These are phyloP conservation scores for Oligia latruncula DNA, from an alignment of 2,888 invertebrate genomes.

Conservation along the genomic window DNA sequence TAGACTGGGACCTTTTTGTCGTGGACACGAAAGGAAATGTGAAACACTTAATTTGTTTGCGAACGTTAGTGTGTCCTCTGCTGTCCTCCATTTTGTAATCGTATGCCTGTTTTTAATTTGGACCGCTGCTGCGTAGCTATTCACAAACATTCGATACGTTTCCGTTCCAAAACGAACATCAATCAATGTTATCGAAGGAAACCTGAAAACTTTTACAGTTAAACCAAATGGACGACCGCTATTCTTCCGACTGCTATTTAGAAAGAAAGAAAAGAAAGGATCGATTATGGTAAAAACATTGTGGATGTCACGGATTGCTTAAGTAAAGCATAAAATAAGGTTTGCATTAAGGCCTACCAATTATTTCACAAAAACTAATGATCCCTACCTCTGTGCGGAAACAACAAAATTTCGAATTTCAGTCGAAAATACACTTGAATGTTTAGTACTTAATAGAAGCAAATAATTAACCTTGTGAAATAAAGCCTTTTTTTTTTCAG, in stretches of 20 bases:
- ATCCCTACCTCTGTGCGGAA: background rate
- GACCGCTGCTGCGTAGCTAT: background rate
- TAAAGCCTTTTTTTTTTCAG: background rate
- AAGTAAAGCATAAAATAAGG: background rate
- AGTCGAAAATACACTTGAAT: background rate
- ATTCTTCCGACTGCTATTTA: background rate
- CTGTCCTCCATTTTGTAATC: background rate
- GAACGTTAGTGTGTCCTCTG: background rate
- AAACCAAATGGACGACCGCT: background rate
- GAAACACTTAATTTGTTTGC: conserved; percentile 30
- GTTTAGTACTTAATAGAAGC: background rate
- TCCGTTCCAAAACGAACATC: background rate
- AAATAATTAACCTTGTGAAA: background rate
- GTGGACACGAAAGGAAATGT: conserved; percentile 34
- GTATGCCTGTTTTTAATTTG: background rate
- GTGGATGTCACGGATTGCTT: background rate
- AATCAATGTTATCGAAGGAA: background rate
- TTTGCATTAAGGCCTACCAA: background rate
- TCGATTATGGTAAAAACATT: no score
- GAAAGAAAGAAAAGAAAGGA: background rate
- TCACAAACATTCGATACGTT: background rate
- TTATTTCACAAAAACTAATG: background rate
- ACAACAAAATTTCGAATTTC: background rate
- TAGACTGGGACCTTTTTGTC: conserved; percentile 39
- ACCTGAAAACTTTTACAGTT: background rate